These are phyloP conservation scores for Corydoras maculifer DNA, from an alignment of 2,113 vertebrate species.

Conservation along the genomic window DNA sequence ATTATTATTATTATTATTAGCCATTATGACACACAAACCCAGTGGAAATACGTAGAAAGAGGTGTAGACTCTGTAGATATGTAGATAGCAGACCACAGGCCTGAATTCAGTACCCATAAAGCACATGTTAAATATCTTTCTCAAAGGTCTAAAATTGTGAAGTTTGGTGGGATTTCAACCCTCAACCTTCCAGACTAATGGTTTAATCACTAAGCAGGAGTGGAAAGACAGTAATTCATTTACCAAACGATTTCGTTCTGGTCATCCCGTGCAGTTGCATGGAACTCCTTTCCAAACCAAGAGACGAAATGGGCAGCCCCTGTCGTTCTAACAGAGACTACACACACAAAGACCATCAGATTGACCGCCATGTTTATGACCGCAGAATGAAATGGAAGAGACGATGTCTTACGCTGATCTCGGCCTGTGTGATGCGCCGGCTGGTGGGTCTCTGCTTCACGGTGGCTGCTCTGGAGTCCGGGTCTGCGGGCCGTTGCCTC, in stretches of 20 bases:
- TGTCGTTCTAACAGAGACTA: slow-evolving; percentile 91
- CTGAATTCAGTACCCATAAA: neutral
- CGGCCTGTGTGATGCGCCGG: slow-evolving; percentile 86
- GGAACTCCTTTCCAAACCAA: slow-evolving; percentile 75
- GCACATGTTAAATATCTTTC: too few relatives aligned
- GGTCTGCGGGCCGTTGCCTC: slow-evolving; percentile 73
- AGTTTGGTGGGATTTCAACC: too few relatives aligned
- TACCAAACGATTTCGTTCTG: slow-evolving; percentile 92
- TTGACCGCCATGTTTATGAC: too few relatives aligned
- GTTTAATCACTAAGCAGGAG: too few relatives aligned
- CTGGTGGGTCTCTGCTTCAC: slow-evolving; percentile 91
- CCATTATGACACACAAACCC: too few relatives aligned
- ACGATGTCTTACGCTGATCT: slow-evolving; percentile 78
- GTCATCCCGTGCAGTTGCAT: slow-evolving; percentile 87
- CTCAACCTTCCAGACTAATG: too few relatives aligned
- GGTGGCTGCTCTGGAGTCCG: slow-evolving; percentile 84
- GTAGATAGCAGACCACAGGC: too few relatives aligned
- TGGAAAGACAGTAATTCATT: slow-evolving; percentile 24
- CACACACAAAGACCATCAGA: slow-evolving; percentile 5
- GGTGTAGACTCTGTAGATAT: too few relatives aligned
- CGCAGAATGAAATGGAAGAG: neutral
- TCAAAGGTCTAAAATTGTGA: too few relatives aligned
- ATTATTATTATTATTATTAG: too few relatives aligned
- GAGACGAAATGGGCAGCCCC: slow-evolving; percentile 74
- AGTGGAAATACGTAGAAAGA: too few relatives aligned